Base-by-base conservation (phyloP, 1,140 invertebrate genomes). In the Diploscapter pachys region DNA sequence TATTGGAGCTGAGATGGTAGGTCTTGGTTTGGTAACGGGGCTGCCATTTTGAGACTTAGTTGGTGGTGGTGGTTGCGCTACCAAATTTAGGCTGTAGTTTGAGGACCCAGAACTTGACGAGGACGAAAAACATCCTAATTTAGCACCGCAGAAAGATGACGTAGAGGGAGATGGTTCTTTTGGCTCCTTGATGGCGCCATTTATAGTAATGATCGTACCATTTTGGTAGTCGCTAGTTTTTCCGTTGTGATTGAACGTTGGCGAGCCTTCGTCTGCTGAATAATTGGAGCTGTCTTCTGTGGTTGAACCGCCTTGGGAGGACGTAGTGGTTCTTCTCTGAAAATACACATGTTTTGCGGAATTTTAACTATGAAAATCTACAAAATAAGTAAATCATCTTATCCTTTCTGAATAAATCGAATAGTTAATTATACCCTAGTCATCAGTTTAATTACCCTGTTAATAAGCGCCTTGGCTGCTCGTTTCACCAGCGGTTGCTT, bases 391-490 rank as follows among this genome's bases (percentile, higher is more conserved):
- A 0, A 31, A 31, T 31, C 31, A 31, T 31, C 31, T 31, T 31
- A 31, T 31, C 31, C 31, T 31, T 31, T 31, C 31, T 1, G 31
- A 31, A 31, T 31, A 31, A 31, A 31, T 31, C 1, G 31, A 31
- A 31, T 31, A 31, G 31, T 31, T 1, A 31, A 31, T 31, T 31
- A 31, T 1, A 31, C 31, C 31, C 31, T 31, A 31, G 4, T 54
- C 66, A 6, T 31, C 65, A 57, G 66, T 48, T 59, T n/a, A 4
- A 63, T 61, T 72, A 83, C 82, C 66, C 80, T 81, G 11, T 72
- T 66, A 63, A 81, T 75, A 51, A 85, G 64, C 5, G 80, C 83
- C 49, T 78, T 80, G 4, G 82, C 82, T 3, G 83, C 83, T 64
- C 82, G 69, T 69, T 83, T 85, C 50, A 84, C 77, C 53, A 84